phyloP scores from a whole-genome alignment of 2,888 invertebrate genomes.

The Hetaerina titia region DNA sequence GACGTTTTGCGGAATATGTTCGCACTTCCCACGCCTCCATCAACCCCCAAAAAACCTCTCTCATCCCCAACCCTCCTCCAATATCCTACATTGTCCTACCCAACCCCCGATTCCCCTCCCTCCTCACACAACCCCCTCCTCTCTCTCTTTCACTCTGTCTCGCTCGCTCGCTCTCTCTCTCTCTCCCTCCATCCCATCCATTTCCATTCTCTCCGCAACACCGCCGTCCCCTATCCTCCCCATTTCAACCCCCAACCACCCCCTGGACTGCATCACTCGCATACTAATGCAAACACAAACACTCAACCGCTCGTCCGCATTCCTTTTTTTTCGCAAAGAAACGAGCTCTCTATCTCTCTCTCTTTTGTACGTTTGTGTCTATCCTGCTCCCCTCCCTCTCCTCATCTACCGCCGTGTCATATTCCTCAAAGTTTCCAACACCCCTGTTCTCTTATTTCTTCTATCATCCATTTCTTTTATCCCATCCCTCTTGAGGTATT shows the following conservation, averaged over 20 bases:
- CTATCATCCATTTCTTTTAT: too few relatives aligned
- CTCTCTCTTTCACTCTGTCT: not conserved
- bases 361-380: too few relatives aligned
- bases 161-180: not conserved
- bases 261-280: not conserved
- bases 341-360: not conserved
- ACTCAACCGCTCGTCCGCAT: not conserved
- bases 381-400: too few relatives aligned
- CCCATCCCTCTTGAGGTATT: too few relatives aligned
- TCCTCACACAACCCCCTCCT: not conserved
- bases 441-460: too few relatives aligned
- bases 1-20: not conserved
- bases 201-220: too few relatives aligned
- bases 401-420: too few relatives aligned
- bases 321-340: not conserved
- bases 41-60: not conserved
- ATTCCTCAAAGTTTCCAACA: too few relatives aligned
- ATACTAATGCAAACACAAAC: conserved; percentile 10
- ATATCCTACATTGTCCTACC: not conserved
- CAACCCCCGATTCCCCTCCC: not conserved
- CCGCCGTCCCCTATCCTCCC: not conserved
- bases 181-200: too few relatives aligned
- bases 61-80: too few relatives aligned
- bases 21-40: not conserved
- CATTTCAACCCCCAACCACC: not conserved